Percentiles rank a stretch among this genome's conserved stretches.
These are phyloP conservation scores for Xerus rutilus DNA, from an alignment of 2,797 vertebrate species.

Conservation along the genomic window DNA sequence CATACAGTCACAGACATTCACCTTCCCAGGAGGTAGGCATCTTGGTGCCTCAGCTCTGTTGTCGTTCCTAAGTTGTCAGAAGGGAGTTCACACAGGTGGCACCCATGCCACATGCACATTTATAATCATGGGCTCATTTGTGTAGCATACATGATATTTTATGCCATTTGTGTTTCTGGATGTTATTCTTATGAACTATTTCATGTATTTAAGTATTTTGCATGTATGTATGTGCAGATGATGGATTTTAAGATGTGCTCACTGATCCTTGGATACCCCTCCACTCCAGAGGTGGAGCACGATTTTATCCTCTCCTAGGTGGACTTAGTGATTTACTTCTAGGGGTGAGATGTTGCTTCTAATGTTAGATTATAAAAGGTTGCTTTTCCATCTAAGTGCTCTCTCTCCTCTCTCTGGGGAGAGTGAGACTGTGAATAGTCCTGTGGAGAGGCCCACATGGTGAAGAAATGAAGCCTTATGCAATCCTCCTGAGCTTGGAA, in stretches of 20 bases:
- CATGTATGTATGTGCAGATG: not conserved
- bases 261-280: not conserved
- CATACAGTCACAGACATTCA: not conserved
- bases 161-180: not conserved
- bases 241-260: not conserved
- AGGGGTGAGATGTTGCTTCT: not conserved
- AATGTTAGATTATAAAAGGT: not conserved
- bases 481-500: not conserved
- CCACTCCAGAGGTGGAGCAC: not conserved
- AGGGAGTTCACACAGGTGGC: not conserved
- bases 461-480: not conserved
- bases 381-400: not conserved
- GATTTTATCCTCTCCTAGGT: not conserved
- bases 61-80: not conserved
- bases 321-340: not conserved
- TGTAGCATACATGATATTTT: constrained; percentile 17
- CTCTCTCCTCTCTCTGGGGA: not conserved
- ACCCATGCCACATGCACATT: not conserved
- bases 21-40: not conserved
- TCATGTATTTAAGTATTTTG: not conserved
- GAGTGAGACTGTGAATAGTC: not conserved
- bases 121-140: not conserved
- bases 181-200: constrained; percentile 20
- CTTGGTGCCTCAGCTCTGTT: not conserved
- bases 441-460: not conserved